Evolutionary conservation across 1,140 invertebrate species (phyloP).

Genomic region (Macrostomum lignano): DNA sequence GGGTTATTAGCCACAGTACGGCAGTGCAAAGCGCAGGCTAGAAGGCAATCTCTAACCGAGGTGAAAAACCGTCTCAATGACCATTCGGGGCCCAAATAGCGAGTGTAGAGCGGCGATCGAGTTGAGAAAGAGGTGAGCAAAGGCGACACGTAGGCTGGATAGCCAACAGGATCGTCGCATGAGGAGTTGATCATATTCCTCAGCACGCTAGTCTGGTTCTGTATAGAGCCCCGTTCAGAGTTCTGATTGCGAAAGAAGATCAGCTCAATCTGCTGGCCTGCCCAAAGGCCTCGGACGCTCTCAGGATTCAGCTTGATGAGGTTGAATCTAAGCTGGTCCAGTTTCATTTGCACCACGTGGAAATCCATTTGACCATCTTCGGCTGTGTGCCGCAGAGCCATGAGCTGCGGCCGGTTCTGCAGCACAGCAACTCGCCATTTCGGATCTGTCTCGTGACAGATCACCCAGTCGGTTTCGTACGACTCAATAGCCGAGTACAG

Average conservation of each 20-base stretch:
- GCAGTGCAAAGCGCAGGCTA: too few relatives aligned
- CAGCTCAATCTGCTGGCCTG: slow-evolving; percentile 81
- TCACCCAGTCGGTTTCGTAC: slow-evolving; percentile 66
- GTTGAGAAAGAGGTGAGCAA: too few relatives aligned
- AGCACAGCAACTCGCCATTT: slow-evolving; percentile 81
- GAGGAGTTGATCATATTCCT: slow-evolving; percentile 97
- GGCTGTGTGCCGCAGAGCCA: slow-evolving; percentile 41
- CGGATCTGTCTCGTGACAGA: slow-evolving; percentile 89
- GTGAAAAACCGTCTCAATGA: too few relatives aligned
- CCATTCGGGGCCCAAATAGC: too few relatives aligned
- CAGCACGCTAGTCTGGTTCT: slow-evolving; percentile 92
- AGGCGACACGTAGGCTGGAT: slow-evolving; percentile 94
- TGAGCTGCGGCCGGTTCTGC: slow-evolving; percentile 67
- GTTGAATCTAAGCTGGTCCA: not conserved
- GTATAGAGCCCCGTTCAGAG: slow-evolving; percentile 74
- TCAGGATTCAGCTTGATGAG: slow-evolving; percentile 45
- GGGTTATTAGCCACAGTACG: too few relatives aligned
- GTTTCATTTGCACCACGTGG: slow-evolving; percentile 1
- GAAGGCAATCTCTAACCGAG: too few relatives aligned
- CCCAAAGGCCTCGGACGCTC: slow-evolving; percentile 89
- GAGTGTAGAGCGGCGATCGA: too few relatives aligned
- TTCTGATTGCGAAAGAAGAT: slow-evolving; percentile 82
- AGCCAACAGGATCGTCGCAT: slow-evolving; percentile 90
- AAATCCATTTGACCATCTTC: slow-evolving; percentile 6
- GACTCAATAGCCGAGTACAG: slow-evolving; percentile 63